phyloP scores from a whole-genome alignment of 2,113 vertebrate genomes.

The Eudyptes chrysolophus region DNA sequence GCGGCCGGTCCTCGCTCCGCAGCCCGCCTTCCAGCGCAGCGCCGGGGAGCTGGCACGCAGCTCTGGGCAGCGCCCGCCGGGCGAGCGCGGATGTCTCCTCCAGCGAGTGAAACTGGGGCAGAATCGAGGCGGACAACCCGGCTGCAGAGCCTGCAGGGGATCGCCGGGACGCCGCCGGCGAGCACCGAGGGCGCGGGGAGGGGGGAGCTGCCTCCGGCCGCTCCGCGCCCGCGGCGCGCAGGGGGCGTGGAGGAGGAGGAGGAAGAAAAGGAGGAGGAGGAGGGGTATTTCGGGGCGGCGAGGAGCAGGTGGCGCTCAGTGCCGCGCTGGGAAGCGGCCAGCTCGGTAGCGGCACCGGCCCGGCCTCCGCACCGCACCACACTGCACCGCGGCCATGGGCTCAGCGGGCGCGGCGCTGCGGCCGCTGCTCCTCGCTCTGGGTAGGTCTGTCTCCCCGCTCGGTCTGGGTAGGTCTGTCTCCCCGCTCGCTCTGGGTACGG shows the following conservation, averaged over 20 bases:
- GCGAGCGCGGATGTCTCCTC: fast-evolving
- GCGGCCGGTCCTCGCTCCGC: neutral
- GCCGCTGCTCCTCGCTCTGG: neutral
- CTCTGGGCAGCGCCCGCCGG: neutral
- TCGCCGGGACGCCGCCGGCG: fast-evolving
- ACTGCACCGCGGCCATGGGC: neutral
- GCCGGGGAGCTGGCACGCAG: neutral
- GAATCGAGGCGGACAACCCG: fast-evolving
- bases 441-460: neutral
- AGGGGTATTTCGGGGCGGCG: conserved; percentile 1
- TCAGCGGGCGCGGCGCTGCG: neutral
- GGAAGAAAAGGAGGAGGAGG: neutral
- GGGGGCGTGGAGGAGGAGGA: neutral
- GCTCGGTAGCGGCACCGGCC: fast-evolving
- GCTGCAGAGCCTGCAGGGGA: fast-evolving
- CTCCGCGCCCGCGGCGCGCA: neutral
- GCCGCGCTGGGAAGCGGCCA: neutral
- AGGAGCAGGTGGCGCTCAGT: conserved; percentile 43
- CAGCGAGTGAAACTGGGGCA: fast-evolving
- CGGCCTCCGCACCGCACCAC: too few species aligned
- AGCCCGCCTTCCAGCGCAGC: neutral
- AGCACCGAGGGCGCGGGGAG: fast-evolving
- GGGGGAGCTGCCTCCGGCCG: neutral
- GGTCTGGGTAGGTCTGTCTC: too few species aligned
- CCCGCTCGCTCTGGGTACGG: too few species aligned